Conservation (phyloP, 92 coral and sea anemone species). For the Porites evermanni region DNA sequence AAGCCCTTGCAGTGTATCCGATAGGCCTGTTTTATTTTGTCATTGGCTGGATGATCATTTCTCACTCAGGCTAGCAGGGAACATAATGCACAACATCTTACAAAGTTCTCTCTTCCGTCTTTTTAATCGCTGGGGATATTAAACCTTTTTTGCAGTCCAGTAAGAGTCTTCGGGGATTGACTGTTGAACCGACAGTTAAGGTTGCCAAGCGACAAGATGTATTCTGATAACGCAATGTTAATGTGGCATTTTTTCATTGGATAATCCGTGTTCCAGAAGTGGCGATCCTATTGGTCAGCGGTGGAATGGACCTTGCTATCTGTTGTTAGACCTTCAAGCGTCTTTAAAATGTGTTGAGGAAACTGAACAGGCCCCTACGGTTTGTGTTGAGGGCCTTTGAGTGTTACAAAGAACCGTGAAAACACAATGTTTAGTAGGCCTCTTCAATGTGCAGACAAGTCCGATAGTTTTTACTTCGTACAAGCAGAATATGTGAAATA, state of each 20-base stretch:
- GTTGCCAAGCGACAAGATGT: not conserved
- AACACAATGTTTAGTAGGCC: no score
- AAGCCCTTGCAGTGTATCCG: constrained; percentile 98
- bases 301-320: not conserved
- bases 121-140: not conserved
- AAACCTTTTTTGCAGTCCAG: not conserved
- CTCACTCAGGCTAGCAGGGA: constrained; percentile 82
- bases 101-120: not conserved
- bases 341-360: no score
- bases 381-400: no score
- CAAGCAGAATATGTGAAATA: no score
- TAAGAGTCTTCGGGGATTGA: not conserved
- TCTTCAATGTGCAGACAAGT: no score
- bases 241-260: not conserved
- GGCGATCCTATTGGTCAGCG: not conserved
- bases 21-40: constrained; percentile 95
- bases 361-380: no score
- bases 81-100: not conserved
- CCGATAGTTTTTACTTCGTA: no score
- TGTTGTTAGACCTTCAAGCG: no score
- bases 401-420: no score
- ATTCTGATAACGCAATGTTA: not conserved
- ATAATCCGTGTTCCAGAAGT: not conserved
- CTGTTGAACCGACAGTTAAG: not conserved
- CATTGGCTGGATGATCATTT: constrained; percentile 97